These are phyloP conservation scores for Hydrotaea cyrtoneurina DNA, from an alignment of 2,888 invertebrate species.

Conservation along the genomic window DNA sequence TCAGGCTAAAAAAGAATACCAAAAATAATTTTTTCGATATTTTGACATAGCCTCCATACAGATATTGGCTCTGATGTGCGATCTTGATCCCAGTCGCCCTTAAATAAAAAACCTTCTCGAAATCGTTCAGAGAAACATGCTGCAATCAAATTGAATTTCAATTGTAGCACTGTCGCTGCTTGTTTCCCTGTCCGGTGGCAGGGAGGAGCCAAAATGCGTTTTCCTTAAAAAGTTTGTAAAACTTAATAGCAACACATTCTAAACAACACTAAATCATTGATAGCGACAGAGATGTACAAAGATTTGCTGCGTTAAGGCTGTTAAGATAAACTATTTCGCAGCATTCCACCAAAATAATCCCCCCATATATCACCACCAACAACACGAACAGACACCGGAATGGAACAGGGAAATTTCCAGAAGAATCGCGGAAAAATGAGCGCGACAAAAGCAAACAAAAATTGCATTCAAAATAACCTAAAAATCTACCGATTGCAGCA, in stretches of 20 bases:
- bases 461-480: slow-evolving; percentile 36
- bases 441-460: slow-evolving; percentile 1
- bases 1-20: no score
- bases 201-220: background rate
- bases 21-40: no score
- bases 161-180: no score
- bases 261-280: slow-evolving; percentile 56
- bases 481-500: slow-evolving; percentile 45
- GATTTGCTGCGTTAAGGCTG: slow-evolving; percentile 44
- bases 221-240: no score
- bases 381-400: background rate
- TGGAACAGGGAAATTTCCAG: background rate
- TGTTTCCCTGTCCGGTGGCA: no score
- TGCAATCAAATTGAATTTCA: no score
- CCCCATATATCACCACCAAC: slow-evolving; percentile 45
- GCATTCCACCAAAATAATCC: slow-evolving; percentile 25
- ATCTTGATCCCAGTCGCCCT: no score
- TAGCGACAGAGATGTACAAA: slow-evolving; percentile 40
- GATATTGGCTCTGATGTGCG: no score
- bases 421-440: slow-evolving; percentile 13
- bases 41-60: no score
- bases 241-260: background rate
- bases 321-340: slow-evolving; percentile 51
- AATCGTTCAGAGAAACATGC: no score
- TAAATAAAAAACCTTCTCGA: no score